Conservation (phyloP, 2,113 vertebrate genomes). For the Lanius ludovicianus region DNA sequence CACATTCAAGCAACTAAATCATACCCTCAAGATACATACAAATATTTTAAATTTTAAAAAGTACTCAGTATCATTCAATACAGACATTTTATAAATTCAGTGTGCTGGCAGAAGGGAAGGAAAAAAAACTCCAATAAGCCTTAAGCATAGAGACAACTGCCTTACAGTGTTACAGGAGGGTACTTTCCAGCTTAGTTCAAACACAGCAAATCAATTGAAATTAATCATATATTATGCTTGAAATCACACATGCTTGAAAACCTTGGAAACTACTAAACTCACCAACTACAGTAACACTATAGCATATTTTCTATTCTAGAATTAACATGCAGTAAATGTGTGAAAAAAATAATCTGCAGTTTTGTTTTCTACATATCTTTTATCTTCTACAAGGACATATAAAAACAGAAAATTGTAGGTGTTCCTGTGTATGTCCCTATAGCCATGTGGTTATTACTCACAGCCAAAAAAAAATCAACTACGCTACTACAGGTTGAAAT, state of each 20-base stretch:
- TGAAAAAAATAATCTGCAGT: neutral
- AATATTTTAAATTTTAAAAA: neutral
- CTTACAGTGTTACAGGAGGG: neutral
- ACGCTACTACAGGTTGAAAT: neutral
- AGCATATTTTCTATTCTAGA: neutral
- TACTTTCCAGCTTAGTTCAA: slow-evolving; percentile 14
- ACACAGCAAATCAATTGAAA: slow-evolving; percentile 26
- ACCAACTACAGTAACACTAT: neutral
- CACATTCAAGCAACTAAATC: neutral
- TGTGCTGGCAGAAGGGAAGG: neutral
- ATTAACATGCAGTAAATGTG: slow-evolving; percentile 16
- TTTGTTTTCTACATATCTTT: neutral
- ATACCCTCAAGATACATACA: neutral
- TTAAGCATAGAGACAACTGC: neutral
- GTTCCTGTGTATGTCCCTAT: neutral
- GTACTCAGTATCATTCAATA: neutral
- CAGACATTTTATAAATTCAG: neutral
- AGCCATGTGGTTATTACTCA: neutral
- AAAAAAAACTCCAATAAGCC: neutral
- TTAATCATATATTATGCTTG: neutral
- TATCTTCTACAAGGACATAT: neutral
- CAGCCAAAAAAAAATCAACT: neutral
- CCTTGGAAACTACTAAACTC: neutral
- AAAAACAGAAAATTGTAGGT: neutral
- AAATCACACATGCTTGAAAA: neutral